These are phyloP conservation scores for Coluber constrictor DNA, from an alignment of 2,797 vertebrate species.

Conservation along the genomic window DNA sequence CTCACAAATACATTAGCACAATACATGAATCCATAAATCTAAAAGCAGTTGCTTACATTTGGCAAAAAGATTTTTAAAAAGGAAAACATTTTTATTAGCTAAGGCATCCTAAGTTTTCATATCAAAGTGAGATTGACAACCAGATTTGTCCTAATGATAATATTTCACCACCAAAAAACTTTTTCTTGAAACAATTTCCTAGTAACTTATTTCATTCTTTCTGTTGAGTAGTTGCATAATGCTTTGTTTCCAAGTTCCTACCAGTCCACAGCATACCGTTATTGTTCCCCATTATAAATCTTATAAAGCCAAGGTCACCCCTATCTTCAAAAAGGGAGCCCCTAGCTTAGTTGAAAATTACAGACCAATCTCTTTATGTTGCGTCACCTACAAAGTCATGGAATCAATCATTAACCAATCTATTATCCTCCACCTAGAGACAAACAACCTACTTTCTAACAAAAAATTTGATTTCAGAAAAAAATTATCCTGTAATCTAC, in stretches of 20 bases:
- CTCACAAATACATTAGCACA: not conserved
- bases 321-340: too few species aligned
- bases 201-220: constrained; percentile 20
- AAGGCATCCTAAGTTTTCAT: not conserved
- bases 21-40: not conserved
- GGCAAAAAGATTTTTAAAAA: not conserved
- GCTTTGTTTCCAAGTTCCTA: constrained; percentile 1
- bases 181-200: constrained; percentile 10
- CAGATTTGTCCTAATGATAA: not conserved
- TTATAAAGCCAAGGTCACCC: too few species aligned
- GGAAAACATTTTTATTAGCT: not conserved
- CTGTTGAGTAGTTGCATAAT: constrained; percentile 24
- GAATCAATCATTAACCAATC: too few species aligned
- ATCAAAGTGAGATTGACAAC: not conserved
- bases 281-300: constrained; percentile 30
- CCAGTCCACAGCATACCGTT: constrained; percentile 14
- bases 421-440: too few species aligned
- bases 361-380: too few species aligned
- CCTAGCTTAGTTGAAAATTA: too few species aligned
- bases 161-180: not conserved
- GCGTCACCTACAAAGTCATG: too few species aligned
- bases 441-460: too few species aligned
- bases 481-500: too few species aligned
- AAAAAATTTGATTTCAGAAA: too few species aligned
- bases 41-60: not conserved